Evolutionary conservation across 2,888 invertebrate genomes (phyloP), one percentile per base, ranked within the genome.

Genomic region (Urechis unicinctus): DNA sequence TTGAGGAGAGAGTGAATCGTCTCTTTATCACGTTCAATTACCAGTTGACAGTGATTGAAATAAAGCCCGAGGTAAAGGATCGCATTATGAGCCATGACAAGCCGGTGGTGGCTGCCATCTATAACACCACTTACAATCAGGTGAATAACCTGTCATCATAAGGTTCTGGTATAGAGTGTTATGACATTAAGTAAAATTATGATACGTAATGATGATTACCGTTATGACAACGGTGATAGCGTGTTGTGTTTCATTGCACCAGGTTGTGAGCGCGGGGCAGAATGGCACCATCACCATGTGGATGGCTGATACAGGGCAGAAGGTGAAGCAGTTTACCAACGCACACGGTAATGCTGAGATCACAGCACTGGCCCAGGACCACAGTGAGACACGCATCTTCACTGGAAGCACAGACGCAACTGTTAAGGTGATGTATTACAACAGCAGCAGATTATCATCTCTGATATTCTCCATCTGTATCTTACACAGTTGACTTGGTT

Each of bases 231-330:
- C n/a, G n/a, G n/a, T n/a, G n/a, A n/a, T n/a, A n/a, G n/a, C n/a
- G n/a, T n/a, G n/a, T n/a, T n/a, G 36, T 36, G 36, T 17, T 9
- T 36, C 17, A 36, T 36, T 9, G 17, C 17, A 48, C 3, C 64
- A 78, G 77, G 72, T 77, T 25, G 68, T 78, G 36, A 75, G 70
- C 61, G 69, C 72, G 4, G 72, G 74, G 55, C 76, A 78, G 59
- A 69, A 64, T 3, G 77, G 78, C 9, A 72, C 69, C 2, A 62
- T 78, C 57, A 67, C 66, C 50, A 69, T 77, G 62, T 78, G 78
- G 78, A 68, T 78, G 71, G 61, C 73, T 26, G 77, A 78, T 62
- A 75, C 74, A 61, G 78, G 78, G 61, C 78, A 78, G 62, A 75
- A 74, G 68, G 73, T 77, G 53, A 78, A 77, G 61, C 69, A 71